A percentile compares a stretch with the other conserved stretches of the same genome.
These are phyloP conservation scores for Nemotelus nigrinus DNA, from an alignment of 2,888 invertebrate genomes.

Conservation along the genomic window DNA sequence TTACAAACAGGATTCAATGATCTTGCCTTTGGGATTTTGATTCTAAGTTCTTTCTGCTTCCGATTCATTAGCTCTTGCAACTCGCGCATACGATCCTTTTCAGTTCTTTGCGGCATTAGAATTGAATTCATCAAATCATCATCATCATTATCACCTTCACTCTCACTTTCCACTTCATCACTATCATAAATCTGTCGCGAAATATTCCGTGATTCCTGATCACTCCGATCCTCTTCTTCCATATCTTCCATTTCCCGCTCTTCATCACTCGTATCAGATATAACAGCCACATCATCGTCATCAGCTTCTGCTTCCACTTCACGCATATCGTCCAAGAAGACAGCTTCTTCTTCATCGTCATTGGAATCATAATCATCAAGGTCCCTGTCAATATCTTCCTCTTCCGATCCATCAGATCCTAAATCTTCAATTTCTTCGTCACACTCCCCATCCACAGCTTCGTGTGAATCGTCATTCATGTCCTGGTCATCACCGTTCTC, in stretches of 20 bases:
- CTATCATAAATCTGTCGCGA: constrained; percentile 1
- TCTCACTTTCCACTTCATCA: constrained; percentile 7
- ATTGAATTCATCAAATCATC: constrained; percentile 20
- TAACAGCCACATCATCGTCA: constrained; percentile 6
- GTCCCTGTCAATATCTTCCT: neutral
- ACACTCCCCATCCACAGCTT: constrained; percentile 20
- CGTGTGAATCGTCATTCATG: constrained; percentile 28
- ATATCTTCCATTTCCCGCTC: neutral
- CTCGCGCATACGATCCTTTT: neutral
- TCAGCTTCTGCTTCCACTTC: neutral
- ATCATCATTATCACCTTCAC: neutral
- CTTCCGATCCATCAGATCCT: neutral
- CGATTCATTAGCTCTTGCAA: neutral
- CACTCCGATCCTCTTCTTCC: constrained; percentile 16
- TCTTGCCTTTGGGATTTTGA: constrained; percentile 3
- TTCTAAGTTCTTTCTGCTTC: constrained; percentile 16
- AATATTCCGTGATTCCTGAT: neutral
- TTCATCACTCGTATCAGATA: constrained; percentile 14
- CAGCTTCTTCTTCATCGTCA: constrained; percentile 7
- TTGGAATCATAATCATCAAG: constrained; percentile 4
- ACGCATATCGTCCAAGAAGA: neutral
- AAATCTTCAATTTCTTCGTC: constrained; percentile 7
- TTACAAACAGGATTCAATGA: constrained; percentile 10
- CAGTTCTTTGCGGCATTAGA: neutral
- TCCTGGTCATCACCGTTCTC: neutral